phyloP scores from a whole-genome alignment of 2,797 vertebrate genomes.

The Nyctalus aviator region DNA sequence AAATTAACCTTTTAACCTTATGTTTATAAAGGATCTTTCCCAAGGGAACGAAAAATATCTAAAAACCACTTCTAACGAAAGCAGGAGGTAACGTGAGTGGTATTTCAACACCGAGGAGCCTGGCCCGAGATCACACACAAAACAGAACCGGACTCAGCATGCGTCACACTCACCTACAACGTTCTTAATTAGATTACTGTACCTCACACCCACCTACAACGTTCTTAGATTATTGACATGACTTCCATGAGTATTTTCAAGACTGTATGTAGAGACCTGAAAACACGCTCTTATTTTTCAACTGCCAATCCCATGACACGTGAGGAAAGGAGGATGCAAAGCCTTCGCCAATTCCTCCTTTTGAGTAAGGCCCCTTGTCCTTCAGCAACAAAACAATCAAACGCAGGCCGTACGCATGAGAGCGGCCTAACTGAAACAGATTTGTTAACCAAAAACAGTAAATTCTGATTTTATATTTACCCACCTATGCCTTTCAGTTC shows the following conservation, averaged over 20 bases:
- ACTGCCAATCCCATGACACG: neutral
- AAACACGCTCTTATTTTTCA: neutral
- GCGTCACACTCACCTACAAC: neutral
- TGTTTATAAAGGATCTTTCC: slow-evolving; percentile 58
- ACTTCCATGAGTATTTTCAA: slow-evolving; percentile 10
- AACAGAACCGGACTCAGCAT: neutral
- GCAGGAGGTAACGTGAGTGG: neutral
- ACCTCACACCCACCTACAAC: neutral
- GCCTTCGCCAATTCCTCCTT: neutral
- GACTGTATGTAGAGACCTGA: neutral
- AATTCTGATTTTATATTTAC: slow-evolving; percentile 15
- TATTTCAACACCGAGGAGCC: slow-evolving; percentile 1
- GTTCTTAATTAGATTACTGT: neutral
- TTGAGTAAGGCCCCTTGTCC: neutral
- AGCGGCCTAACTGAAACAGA: neutral
- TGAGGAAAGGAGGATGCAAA: neutral
- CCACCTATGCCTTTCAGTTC: neutral
- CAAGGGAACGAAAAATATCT: slow-evolving; percentile 31
- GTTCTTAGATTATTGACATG: neutral
- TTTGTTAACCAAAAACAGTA: slow-evolving; percentile 14
- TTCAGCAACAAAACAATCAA: neutral
- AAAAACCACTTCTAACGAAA: slow-evolving; percentile 44
- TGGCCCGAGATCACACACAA: neutral
- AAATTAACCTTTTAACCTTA: slow-evolving; percentile 72
- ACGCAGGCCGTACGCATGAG: neutral